A percentile compares a stretch with the other conserved stretches of the same genome.
Conservation (phyloP, 2,888 invertebrate genomes). For the Suillia variegata region DNA sequence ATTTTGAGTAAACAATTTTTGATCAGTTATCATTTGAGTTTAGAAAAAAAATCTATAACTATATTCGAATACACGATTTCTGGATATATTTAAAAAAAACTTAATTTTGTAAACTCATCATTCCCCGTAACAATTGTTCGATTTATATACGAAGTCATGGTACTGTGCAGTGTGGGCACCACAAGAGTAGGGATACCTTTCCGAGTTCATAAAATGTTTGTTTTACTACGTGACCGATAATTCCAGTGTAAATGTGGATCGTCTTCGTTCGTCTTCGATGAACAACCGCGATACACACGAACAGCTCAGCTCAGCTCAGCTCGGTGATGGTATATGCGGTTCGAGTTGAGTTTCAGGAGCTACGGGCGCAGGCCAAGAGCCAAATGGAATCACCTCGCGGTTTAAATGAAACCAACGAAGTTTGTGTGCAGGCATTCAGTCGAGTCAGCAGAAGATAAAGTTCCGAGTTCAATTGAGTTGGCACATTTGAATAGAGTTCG, state of each 20-base stretch:
- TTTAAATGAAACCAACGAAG: background rate
- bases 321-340: no score
- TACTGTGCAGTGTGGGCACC: background rate
- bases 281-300: no score
- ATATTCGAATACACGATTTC: no score
- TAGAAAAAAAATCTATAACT: no score
- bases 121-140: no score
- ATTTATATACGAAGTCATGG: background rate
- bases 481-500: background rate
- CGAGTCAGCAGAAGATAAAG: background rate
- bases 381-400: conserved; percentile 5
- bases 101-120: no score
- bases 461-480: background rate
- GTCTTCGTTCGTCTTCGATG: no score
- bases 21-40: no score
- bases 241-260: conserved; percentile 26
- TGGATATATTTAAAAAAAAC: no score
- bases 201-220: conserved; percentile 57
- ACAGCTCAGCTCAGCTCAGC: no score
- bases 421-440: background rate
- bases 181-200: no score
- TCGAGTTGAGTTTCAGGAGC: background rate
- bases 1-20: no score
- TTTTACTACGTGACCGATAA: conserved; percentile 60
- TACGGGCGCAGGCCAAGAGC: background rate